Conservation (phyloP, 2,888 invertebrate genomes). For the Calephelis perditalis region DNA sequence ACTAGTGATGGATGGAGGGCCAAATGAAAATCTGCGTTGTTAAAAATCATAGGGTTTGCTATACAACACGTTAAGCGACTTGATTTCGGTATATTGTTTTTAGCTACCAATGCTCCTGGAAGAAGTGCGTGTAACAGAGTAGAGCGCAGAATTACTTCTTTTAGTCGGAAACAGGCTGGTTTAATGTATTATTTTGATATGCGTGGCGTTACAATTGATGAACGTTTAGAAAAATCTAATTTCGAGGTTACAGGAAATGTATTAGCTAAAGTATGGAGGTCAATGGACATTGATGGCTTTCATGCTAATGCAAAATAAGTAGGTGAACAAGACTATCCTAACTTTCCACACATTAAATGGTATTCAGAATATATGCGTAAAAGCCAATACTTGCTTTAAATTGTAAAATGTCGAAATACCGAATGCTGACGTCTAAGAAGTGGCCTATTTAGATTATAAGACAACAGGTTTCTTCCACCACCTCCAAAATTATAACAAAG, state of each 20-base stretch:
- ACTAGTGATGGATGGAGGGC: constrained; percentile 23
- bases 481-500: constrained; percentile 26
- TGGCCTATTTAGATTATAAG: constrained; percentile 23
- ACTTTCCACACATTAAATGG: constrained; percentile 21
- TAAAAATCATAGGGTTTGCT: constrained; percentile 23
- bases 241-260: constrained; percentile 17
- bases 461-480: constrained; percentile 28
- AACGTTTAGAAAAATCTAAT: constrained; percentile 15
- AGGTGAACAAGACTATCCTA: constrained; percentile 19
- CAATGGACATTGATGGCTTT: constrained; percentile 13
- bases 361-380: constrained; percentile 31
- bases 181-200: constrained; percentile 22
- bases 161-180: constrained; percentile 21
- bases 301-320: constrained; percentile 17
- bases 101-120: constrained; percentile 25
- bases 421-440: constrained; percentile 32
- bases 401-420: constrained; percentile 27
- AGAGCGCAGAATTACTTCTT: constrained; percentile 21
- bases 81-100: constrained; percentile 27
- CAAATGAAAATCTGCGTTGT: constrained; percentile 26
- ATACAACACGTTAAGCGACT: constrained; percentile 24
- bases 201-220: constrained; percentile 17
- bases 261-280: constrained; percentile 15
- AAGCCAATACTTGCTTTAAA: constrained; percentile 28
- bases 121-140: constrained; percentile 24